phyloP scores from a whole-genome alignment of 2,888 invertebrate genomes.

The Rotaria magnacalcarata region DNA sequence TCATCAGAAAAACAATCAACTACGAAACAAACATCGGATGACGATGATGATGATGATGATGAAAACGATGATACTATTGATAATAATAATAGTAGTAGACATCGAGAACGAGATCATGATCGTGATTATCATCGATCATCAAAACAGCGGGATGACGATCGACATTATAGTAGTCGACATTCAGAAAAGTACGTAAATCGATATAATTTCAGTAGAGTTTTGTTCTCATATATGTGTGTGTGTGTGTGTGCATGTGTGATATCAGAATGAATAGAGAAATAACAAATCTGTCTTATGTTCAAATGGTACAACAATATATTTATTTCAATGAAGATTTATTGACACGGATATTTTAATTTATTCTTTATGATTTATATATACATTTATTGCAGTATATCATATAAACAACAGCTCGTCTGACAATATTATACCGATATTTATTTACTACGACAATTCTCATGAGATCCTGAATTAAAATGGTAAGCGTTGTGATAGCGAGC shows the following conservation, averaged over 20 bases:
- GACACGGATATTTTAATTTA: not conserved
- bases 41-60: not conserved
- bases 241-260: not conserved
- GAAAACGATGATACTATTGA: no score
- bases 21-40: not conserved
- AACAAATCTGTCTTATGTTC: not conserved
- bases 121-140: constrained; percentile 22
- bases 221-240: not conserved
- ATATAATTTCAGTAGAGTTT: not conserved
- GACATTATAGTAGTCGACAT: constrained; percentile 23
- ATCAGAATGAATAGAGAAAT: not conserved
- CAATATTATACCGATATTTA: not conserved
- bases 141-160: constrained; percentile 11
- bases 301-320: not conserved
- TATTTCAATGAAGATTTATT: not conserved
- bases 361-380: not conserved
- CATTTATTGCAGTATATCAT: not conserved
- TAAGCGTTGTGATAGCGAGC: constrained; percentile 1
- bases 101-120: constrained; percentile 9
- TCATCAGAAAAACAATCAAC: not conserved
- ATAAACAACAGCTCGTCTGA: not conserved
- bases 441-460: not conserved
- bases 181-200: not conserved
- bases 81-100: constrained; percentile 2
- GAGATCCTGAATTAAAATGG: not conserved